Conservation (phyloP, 1,140 invertebrate species). For the Orchestia grillus region DNA sequence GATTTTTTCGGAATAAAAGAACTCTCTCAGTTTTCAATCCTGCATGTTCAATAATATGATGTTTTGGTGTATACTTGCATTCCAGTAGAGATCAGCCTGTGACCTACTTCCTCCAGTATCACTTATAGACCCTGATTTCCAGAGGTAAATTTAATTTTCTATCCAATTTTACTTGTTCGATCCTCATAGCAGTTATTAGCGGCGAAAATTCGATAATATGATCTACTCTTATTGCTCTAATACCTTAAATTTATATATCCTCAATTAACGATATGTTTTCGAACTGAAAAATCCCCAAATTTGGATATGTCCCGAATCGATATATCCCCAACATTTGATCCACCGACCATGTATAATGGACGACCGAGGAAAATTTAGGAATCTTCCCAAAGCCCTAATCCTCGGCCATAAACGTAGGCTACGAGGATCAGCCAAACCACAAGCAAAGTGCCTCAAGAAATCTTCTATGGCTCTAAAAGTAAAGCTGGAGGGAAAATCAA, state of each 20-base stretch:
- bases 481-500: not conserved
- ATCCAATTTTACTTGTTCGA: not conserved
- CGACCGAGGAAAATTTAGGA: not conserved
- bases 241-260: not conserved
- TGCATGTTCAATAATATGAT: not conserved
- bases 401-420: not conserved
- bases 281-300: no score
- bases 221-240: not conserved
- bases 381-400: not conserved
- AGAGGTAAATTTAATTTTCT: not conserved
- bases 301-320: no score
- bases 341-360: not conserved
- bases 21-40: not conserved
- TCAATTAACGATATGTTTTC: no score
- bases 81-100: not conserved
- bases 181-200: not conserved
- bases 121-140: not conserved
- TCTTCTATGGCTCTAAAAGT: not conserved
- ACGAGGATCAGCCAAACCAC: not conserved
- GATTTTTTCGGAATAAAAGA: not conserved
- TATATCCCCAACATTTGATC: not conserved
- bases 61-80: not conserved
- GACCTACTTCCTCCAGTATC: not conserved
- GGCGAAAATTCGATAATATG: not conserved
- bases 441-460: not conserved